Evolutionary conservation across 2,113 vertebrate species (phyloP).

Genomic region (Paradisaea rubra): DNA sequence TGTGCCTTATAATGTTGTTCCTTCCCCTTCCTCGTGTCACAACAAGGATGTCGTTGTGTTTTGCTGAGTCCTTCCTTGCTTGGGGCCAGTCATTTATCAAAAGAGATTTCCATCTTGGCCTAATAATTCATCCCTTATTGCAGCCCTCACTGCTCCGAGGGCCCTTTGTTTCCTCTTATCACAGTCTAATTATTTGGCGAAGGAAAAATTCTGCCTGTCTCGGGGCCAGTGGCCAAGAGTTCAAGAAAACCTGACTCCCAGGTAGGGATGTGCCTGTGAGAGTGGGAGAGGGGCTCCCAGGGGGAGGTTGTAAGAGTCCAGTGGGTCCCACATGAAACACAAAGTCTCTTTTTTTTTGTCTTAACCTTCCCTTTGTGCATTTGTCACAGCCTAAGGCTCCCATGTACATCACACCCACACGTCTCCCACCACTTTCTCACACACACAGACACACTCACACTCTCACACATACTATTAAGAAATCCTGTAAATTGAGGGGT

Average conservation of each 20-base stretch:
- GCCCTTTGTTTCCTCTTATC: conserved; percentile 53
- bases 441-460: neutral
- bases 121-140: conserved; percentile 58
- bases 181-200: conserved; percentile 28
- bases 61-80: conserved; percentile 42
- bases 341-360: neutral
- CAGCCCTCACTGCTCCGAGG: neutral
- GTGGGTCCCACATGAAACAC: neutral
- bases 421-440: neutral
- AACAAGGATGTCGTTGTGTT: neutral
- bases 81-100: conserved; percentile 52
- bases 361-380: neutral
- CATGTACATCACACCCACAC: neutral
- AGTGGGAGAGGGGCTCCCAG: neutral
- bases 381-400: neutral
- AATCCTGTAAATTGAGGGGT: neutral
- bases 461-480: neutral
- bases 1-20: neutral
- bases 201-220: neutral
- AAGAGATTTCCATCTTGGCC: conserved; percentile 59
- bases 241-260: neutral
- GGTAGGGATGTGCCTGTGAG: neutral
- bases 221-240: neutral
- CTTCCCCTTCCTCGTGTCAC: neutral
- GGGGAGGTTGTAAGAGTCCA: neutral